A percentile compares a stretch with the other conserved stretches of the same genome.
Conservation (phyloP, 2,113 vertebrate genomes). For the Craseonycteris thonglongyai region DNA sequence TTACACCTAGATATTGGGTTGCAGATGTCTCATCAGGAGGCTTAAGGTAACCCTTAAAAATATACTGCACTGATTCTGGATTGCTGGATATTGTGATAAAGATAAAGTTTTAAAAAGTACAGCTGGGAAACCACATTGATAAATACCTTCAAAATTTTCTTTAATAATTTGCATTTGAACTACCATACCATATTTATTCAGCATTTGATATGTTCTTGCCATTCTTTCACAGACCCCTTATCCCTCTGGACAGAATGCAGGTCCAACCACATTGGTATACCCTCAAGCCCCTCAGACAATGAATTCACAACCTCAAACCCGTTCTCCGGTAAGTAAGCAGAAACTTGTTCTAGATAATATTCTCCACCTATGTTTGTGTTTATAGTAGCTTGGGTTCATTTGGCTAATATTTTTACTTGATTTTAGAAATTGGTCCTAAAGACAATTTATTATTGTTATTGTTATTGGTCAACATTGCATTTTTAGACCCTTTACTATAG, state of each 20-base stretch:
- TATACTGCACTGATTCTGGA: not conserved
- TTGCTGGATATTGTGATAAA: not conserved
- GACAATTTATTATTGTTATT: not conserved
- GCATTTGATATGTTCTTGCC: not conserved
- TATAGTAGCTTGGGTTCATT: not conserved
- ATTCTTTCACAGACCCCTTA: constrained; percentile 88
- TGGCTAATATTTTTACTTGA: constrained; percentile 25
- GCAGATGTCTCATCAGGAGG: not conserved
- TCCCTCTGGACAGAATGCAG: constrained; percentile 95
- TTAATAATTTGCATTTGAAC: not conserved
- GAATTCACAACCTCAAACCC: constrained; percentile 94
- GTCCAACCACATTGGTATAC: constrained; percentile 91
- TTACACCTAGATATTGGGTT: not conserved
- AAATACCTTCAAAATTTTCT: not conserved
- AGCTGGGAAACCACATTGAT: not conserved
- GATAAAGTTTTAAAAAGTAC: not conserved
- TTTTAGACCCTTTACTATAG: not conserved
- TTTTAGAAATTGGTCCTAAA: constrained; percentile 52
- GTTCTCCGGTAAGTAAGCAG: constrained; percentile 88
- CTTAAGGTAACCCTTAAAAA: not conserved
- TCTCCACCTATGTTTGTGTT: constrained; percentile 21
- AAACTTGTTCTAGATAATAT: not conserved
- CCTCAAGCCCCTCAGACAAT: constrained; percentile 94
- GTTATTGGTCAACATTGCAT: not conserved
- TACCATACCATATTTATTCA: not conserved